phyloP scores from a whole-genome alignment of 2,797 vertebrate genomes.

The Taeniopygia guttata region DNA sequence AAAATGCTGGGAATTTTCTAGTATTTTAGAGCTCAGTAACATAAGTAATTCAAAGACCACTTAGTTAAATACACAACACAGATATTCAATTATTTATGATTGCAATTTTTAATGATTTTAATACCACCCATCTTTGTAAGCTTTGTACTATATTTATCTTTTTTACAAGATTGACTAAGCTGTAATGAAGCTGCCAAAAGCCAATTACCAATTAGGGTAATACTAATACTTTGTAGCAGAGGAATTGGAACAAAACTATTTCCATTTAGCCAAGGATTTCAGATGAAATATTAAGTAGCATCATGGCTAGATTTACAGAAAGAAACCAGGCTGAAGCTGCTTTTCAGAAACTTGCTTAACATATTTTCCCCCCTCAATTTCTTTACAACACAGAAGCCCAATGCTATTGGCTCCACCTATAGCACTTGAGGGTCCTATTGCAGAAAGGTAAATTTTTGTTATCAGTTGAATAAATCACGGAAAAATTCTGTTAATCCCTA shows the following conservation, averaged over 20 bases:
- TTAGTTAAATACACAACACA: background rate
- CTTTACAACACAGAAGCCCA: background rate
- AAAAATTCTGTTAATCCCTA: background rate
- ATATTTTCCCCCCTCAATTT: background rate
- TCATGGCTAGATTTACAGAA: background rate
- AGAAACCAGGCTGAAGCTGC: background rate
- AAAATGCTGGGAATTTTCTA: background rate
- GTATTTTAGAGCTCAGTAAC: background rate
- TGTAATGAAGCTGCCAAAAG: background rate
- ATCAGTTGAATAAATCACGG: background rate
- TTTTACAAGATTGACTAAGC: background rate
- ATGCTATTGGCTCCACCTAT: background rate
- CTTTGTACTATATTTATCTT: background rate
- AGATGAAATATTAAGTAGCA: too few relatives aligned
- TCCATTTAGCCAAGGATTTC: background rate
- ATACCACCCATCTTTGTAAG: background rate
- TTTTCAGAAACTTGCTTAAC: background rate
- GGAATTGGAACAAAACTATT: background rate
- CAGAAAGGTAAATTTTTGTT: background rate
- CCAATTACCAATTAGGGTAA: background rate
- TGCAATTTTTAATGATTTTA: background rate
- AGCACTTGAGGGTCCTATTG: background rate
- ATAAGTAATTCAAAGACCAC: background rate
- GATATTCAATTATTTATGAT: background rate
- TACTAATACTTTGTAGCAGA: background rate